Evolutionary conservation across 2,797 vertebrate species (phyloP), one percentile per base, ranked within the genome.

Genomic region (Helicolenus hilgendorfi): DNA sequence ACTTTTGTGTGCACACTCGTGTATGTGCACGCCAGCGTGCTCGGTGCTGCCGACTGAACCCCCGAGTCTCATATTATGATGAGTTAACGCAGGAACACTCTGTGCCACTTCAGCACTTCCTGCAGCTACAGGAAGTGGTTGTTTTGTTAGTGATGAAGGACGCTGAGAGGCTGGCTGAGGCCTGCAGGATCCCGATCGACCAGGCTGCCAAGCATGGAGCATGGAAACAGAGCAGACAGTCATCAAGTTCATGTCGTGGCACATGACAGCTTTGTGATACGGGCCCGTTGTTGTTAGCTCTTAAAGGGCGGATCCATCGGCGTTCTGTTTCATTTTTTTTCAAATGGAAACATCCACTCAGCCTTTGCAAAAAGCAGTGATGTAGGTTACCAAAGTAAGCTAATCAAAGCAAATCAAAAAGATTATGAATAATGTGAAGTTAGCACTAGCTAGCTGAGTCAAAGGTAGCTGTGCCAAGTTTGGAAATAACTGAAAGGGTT

Each of bases 91-190:
- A 71, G 90, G 85, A 91, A 89, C 65, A 64, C 65, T 55, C 58
- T 69, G 76, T 75, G 87, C 85, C 81, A 73, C 79, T 83, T 77
- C 70, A 72, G 73, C 58, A 58, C 83, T 91, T 92, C 92, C 89
- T 90, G 86, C 63, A 49, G 74, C 80, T 24, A 45, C 74, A 91
- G 94, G 95, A 95, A 89, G 89, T 22, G 83, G 76, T 33, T 74
- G 83, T 90, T 89, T 84, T 89, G 65, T 72, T 59, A 15, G 27
- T n/a, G 85, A 35, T 78, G 81, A 78, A 68, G 77, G 84, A 86
- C 74, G 70, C 73, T 29, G 82, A 84, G 49, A 79, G 87, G 70
- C 80, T 22, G 71, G 45, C 3, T 5, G 75, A 84, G 63, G 80
- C 71, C 81, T 70, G 76, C 80, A 33, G 68, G 72, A 63, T 80